These are phyloP conservation scores for Hypselothyrea guttata DNA, from an alignment of 2,888 invertebrate genomes.

Conservation along the genomic window DNA sequence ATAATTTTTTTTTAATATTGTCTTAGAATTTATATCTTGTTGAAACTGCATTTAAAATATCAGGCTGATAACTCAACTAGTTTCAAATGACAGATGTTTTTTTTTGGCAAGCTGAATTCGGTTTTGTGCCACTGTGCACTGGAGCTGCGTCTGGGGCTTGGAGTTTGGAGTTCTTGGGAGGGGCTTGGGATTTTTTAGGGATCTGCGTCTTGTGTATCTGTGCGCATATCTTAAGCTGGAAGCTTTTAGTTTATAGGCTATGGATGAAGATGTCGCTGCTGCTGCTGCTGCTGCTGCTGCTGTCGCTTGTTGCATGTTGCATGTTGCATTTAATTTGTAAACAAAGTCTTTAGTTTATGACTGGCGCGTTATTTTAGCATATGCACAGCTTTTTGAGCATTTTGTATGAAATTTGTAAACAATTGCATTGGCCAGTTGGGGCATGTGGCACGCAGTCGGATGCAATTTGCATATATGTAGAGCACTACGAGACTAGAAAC, in stretches of 20 bases:
- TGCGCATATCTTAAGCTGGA: slow-evolving; percentile 45
- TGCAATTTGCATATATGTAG: slow-evolving; percentile 45
- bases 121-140: too few species aligned
- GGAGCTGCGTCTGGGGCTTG: not conserved
- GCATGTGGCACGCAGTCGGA: slow-evolving; percentile 42
- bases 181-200: too few species aligned
- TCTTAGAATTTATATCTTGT: too few species aligned
- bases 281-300: slow-evolving; percentile 18
- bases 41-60: too few species aligned
- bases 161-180: too few species aligned
- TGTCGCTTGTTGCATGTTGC: slow-evolving; percentile 60
- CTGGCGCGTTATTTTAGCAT: slow-evolving; percentile 73
- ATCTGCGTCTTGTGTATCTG: slow-evolving; percentile 24
- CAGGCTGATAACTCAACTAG: too few species aligned
- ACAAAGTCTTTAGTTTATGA: slow-evolving; percentile 79
- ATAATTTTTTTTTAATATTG: too few species aligned
- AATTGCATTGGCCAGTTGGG: slow-evolving; percentile 47
- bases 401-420: slow-evolving; percentile 76
- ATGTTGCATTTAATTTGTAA: slow-evolving; percentile 79
- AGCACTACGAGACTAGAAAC: slow-evolving; percentile 25
- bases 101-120: too few species aligned
- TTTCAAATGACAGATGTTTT: too few species aligned
- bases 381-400: slow-evolving; percentile 51
- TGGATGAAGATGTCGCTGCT: slow-evolving; percentile 59
- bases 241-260: slow-evolving; percentile 29